Evolutionary conservation across 2,888 invertebrate genomes (phyloP).

Genomic region (Scaptomyza caliginosa): DNA sequence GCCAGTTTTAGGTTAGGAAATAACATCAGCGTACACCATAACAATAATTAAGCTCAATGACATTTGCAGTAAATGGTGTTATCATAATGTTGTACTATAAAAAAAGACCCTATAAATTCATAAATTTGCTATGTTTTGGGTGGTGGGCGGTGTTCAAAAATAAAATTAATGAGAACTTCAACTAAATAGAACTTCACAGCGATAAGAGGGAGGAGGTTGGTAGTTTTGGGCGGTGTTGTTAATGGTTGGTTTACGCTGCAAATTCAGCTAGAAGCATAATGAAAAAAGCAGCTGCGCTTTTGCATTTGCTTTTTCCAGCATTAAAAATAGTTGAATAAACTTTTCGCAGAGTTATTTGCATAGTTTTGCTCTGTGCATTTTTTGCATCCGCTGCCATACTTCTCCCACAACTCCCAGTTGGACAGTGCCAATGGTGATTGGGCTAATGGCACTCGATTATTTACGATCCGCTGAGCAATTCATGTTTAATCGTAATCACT

Average conservation of each 20-base stretch:
- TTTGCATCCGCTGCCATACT: constrained; percentile 20
- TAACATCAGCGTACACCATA: background rate
- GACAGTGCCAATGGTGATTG: constrained; percentile 38
- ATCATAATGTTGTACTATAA: constrained; percentile 9
- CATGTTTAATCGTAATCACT: constrained; percentile 66
- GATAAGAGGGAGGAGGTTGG: constrained; percentile 30
- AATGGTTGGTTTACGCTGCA: constrained; percentile 22
- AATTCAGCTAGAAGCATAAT: constrained; percentile 62
- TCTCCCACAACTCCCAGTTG: background rate
- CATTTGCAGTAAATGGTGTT: constrained; percentile 12
- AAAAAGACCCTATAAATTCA: constrained; percentile 10
- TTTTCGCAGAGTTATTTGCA: constrained; percentile 64
- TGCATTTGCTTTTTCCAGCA: constrained; percentile 44
- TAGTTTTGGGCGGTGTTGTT: background rate
- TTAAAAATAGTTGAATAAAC: constrained; percentile 68
- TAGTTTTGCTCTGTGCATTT: constrained; percentile 55
- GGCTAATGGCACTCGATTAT: constrained; percentile 67
- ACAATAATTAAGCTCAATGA: background rate
- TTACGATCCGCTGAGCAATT: constrained; percentile 70
- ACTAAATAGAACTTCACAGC: constrained; percentile 34
- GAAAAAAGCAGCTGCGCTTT: constrained; percentile 70
- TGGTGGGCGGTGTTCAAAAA: constrained; percentile 18
- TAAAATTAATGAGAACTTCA: constrained; percentile 60
- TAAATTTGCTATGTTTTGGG: constrained; percentile 10
- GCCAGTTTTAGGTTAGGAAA: background rate